A percentile compares a stretch with the other conserved stretches of the same genome.
Evolutionary conservation across 2,797 vertebrate species (phyloP).

Genomic region (Rhinatrema bivittatum): DNA sequence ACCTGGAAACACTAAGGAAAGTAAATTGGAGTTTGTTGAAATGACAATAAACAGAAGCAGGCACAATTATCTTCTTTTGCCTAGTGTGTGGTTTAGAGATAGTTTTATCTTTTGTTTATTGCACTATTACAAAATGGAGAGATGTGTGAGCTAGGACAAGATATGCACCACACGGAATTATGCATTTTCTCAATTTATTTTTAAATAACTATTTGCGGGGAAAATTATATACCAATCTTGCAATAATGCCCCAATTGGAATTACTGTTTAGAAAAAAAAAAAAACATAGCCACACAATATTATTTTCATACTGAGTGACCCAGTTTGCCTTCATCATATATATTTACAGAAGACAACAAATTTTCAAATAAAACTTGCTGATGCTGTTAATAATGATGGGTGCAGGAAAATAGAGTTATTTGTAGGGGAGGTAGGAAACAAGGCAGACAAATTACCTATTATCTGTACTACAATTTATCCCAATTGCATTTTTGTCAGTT

Average conservation of each 20-base stretch:
- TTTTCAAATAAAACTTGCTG: conserved; percentile 47
- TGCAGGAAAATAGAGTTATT: conserved; percentile 43
- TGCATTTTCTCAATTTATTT: conserved; percentile 68
- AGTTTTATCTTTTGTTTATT: conserved; percentile 94
- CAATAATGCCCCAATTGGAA: conserved; percentile 63
- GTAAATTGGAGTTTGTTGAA: conserved; percentile 83
- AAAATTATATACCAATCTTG: conserved; percentile 62
- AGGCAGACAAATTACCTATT: too few species aligned
- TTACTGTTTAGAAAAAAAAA: conserved; percentile 61
- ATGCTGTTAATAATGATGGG: conserved; percentile 57
- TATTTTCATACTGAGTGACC: conserved; percentile 66
- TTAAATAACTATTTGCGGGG: conserved; percentile 63
- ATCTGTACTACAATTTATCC: too few species aligned
- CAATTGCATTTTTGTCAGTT: too few species aligned
- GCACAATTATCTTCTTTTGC: conserved; percentile 93
- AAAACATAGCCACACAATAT: conserved; percentile 46
- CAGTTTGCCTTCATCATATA: conserved; percentile 50
- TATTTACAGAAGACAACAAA: conserved; percentile 37
- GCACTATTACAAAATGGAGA: conserved; percentile 60
- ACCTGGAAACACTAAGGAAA: conserved; percentile 68
- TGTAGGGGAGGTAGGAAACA: conserved; percentile 24
- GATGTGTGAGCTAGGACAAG: conserved; percentile 49
- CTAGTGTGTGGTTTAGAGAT: conserved; percentile 85
- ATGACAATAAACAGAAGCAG: conserved; percentile 83
- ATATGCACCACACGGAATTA: conserved; percentile 52